phyloP scores from a whole-genome alignment of 2,797 vertebrate genomes.

The Masticophis lateralis region DNA sequence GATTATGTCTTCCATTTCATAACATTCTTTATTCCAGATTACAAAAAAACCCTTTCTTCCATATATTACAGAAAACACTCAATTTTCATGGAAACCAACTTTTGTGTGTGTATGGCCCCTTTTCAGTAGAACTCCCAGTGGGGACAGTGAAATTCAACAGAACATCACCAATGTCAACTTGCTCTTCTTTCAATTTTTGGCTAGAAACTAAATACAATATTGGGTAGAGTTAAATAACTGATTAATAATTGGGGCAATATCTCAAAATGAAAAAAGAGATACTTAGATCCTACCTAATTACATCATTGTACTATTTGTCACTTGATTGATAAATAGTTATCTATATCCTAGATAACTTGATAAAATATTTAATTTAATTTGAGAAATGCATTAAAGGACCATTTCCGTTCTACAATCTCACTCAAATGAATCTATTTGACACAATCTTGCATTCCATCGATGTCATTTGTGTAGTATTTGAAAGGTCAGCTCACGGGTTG shows the following conservation, averaged over 20 bases:
- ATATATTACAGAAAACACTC: not conserved
- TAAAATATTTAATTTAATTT: not conserved
- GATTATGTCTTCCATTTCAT: not conserved
- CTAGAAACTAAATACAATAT: not conserved
- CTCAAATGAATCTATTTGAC: not conserved
- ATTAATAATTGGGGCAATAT: not conserved
- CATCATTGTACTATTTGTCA: not conserved
- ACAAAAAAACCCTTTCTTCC: not conserved
- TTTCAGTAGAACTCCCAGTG: not conserved
- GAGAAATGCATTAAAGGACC: not conserved
- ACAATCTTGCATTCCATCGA: not conserved
- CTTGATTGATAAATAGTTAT: not conserved
- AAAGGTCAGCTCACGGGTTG: not conserved
- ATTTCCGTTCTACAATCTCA: not conserved
- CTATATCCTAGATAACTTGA: not conserved
- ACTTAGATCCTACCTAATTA: not conserved
- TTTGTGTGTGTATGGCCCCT: not conserved
- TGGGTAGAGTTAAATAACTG: not conserved
- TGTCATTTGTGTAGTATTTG: not conserved
- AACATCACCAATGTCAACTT: not conserved
- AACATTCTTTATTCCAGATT: not conserved
- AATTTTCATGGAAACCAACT: not conserved
- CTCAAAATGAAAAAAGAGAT: not conserved
- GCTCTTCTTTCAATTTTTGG: not conserved
- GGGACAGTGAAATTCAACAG: not conserved